These are phyloP conservation scores for Phenacoccus solenopsis DNA, from an alignment of 1,140 invertebrate species.

Conservation along the genomic window DNA sequence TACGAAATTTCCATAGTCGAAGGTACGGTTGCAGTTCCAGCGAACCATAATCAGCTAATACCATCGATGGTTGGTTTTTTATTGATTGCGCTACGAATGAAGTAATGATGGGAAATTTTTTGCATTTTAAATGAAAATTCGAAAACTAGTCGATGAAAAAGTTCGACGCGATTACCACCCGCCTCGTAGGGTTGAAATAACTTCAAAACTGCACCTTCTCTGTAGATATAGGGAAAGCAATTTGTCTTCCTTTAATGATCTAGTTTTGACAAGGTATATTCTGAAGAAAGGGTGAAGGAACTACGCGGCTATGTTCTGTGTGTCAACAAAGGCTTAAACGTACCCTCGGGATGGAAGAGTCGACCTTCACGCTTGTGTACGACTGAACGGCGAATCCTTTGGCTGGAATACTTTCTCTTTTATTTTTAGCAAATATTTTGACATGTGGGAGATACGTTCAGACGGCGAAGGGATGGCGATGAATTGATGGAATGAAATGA, in stretches of 20 bases:
- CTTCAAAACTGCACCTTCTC: neutral
- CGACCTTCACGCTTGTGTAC: neutral
- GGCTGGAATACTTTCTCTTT: neutral
- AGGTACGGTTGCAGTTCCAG: too few species aligned
- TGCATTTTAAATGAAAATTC: neutral
- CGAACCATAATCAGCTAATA: too few species aligned
- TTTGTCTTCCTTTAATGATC: neutral
- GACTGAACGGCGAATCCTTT: neutral
- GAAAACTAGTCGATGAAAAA: neutral
- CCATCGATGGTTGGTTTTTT: too few species aligned
- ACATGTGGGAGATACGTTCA: too few species aligned
- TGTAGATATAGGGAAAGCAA: neutral
- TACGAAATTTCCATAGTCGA: neutral
- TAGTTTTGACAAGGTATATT: neutral
- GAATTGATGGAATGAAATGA: too few species aligned
- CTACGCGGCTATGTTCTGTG: neutral
- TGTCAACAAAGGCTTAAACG: constrained; percentile 15
- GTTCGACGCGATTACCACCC: neutral
- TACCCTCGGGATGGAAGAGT: neutral
- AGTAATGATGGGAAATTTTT: too few species aligned
- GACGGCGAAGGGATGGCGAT: too few species aligned
- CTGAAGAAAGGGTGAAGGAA: neutral
- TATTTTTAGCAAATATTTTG: constrained; percentile 5
- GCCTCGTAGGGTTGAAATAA: neutral
- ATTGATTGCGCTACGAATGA: too few species aligned